Evolutionary conservation across 2,113 vertebrate genomes (phyloP), one percentile per base, ranked within the genome.

Genomic region (Perognathus longimembris): DNA sequence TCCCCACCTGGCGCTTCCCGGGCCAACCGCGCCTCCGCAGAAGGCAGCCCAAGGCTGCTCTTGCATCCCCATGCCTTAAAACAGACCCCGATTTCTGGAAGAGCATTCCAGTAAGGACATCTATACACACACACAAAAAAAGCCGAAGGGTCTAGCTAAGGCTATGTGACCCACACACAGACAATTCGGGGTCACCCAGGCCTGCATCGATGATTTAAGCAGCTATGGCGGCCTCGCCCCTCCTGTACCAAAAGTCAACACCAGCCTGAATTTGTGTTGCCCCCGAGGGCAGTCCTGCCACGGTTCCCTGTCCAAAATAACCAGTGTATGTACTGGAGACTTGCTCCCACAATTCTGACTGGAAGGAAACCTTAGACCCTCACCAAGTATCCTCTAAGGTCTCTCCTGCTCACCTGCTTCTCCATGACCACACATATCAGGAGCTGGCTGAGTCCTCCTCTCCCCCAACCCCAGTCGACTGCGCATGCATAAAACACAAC

Each of bases 251-350:
- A 21, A 66, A 85, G 34, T 34, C 26, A 28, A 82, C 64, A 77
- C 12, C 1, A 0, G 17, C 1, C 75, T 22, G 59, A 5, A 69
- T 28, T 20, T 22, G 59, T 90, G 78, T 93, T 34, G 20, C 30
- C 32, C 28, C 0, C 73, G 3, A 57, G 6, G 63, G 79, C 61
- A 0, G 38, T 0, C 24, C 14, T 38, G 75, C 90, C 15, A 59
- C 7, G 87, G 78, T 28, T 87, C 26, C 32, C 76, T 69, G 28
- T 69, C 64, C 84, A n/a, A 93, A 96, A 66, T 95, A 20, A 82
- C 24, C 86, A 74, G 77, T 10, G 96, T 21, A 71, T 11, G 36
- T 7, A 1, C 64, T 67, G 5, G 88, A 45, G 34, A 79, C 88
- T 75, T 78, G 30, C 40, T 89, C 66, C 36, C 84, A 74, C 14